Base-by-base conservation (phyloP, 2,113 vertebrate genomes). In the Baryphthengus martii region DNA sequence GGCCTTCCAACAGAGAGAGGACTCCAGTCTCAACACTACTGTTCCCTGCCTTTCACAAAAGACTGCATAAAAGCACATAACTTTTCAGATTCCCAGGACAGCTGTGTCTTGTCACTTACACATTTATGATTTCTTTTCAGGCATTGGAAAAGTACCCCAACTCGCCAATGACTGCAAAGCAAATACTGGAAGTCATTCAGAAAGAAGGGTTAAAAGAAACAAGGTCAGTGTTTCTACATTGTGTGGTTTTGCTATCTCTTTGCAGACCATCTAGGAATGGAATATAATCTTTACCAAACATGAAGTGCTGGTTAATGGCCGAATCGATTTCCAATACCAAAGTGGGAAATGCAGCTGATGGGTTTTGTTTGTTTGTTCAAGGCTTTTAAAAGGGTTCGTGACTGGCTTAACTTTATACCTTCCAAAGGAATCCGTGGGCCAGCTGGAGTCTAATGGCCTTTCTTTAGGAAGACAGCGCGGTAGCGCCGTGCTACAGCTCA, bases 161-260 rank as follows among this genome's bases (percentile, higher is more conserved):
- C 95, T 98, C 98, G 85, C 98, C 98, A 96, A 98, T 98, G 98
- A 98, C 98, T 89, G 98, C 98, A 97, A 98, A 98, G 94, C 98
- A 98, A 97, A 98, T 98, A 97, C 81, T 98, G 97, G 98, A 98
- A 98, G 98, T 98, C 93, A 98, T 98, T 98, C 98, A 98, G 97
- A 98, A 98, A 97, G 98, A 98, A 98, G 98, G 98, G 45, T 97
- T 98, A 97, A 98, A 98, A 97, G 98, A 98, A 98, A 98, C 98
- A 98, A 98, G 98, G 98, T 98, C 93, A 97, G 98, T 98, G 94
- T 91, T 95, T 53, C 5, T 93, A 45, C 77, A 81, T 88, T 75
- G 33, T 93, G 55, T 83, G 20, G 76, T 73, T 96, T 90, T 87
- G 13, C 40, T 58, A 3, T 78, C 58, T 90, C n/a, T 95, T 78